phyloP scores from a whole-genome alignment of 2,113 vertebrate genomes.

The Brachyhypopomus gauderio region DNA sequence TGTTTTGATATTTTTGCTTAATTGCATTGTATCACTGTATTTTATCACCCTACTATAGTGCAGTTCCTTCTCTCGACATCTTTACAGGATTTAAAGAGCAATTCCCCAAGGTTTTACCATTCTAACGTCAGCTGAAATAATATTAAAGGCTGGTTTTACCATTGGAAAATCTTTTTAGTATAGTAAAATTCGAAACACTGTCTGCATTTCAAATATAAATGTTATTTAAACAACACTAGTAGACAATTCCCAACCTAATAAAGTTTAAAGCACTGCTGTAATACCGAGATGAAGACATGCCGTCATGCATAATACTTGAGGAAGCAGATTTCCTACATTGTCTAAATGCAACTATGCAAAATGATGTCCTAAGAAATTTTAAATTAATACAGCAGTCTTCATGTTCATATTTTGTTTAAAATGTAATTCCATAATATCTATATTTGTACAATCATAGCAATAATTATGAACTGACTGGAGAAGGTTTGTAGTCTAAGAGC shows the following conservation, averaged over 20 bases:
- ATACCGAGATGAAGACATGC: conserved; percentile 55
- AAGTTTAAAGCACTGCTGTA: conserved; percentile 36
- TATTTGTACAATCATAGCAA: too few relatives aligned
- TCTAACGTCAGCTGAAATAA: background rate
- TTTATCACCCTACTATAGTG: background rate
- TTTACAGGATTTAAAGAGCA: background rate
- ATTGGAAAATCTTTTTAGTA: too few relatives aligned
- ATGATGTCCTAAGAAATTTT: too few relatives aligned
- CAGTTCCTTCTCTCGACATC: background rate
- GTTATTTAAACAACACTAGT: background rate
- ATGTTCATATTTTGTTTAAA: too few relatives aligned
- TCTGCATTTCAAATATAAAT: background rate
- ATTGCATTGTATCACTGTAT: background rate
- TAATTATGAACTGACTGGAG: too few relatives aligned
- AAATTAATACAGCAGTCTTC: too few relatives aligned
- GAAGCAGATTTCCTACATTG: background rate
- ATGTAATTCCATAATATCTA: too few relatives aligned
- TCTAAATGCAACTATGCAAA: too few relatives aligned
- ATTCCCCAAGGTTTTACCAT: background rate
- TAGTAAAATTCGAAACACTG: background rate
- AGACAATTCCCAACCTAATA: background rate
- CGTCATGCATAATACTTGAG: background rate
- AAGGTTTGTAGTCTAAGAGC: too few relatives aligned
- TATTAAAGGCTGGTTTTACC: background rate
- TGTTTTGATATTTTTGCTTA: background rate